Base-by-base conservation (phyloP, 2,113 vertebrate species). In the Tilapia sparmanii region DNA sequence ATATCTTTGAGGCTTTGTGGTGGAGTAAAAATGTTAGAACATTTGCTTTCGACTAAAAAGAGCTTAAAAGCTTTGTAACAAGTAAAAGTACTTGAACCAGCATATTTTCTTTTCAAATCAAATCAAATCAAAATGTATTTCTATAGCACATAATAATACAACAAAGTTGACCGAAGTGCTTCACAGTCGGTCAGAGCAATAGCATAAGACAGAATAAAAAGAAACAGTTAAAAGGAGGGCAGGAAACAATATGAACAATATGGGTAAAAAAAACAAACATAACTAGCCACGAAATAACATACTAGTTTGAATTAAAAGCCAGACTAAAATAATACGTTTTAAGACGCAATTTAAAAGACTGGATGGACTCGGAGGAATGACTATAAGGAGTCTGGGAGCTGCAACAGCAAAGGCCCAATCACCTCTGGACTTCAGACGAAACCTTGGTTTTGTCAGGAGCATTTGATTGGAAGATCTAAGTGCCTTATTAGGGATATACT, bases 391-490 rank as follows among this genome's bases (percentile, higher is more conserved):
- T 16, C 24, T 57, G 24, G 55, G 24, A 59, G 1, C 55, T 29
- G 1, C 2, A 13, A 16, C 55, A 59, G 2, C 24, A 29, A 9
- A 59, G 55, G 13, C 24, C 55, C 24, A 2, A 59, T 29, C 55
- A 16, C 24, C 24, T 59, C 13, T 0, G 4, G 7, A 57, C 55
- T 57, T 57, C 13, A 57, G 55, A 29, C 3, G 1, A 29, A 24
- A 16, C 55, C 55, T 29, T 1, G 13, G 24, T 59, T 59, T 1
- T 9, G 11, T 26, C 54, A 55, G 54, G 22, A 55, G 54, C 22
- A 54, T 54, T 55, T 55, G 22, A 55, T 4, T 55, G 6, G 11
- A 55, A 55, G 53, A 55, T 24, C 53, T 55, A 24, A 55, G 22
- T 55, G 6, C 53, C 22, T 55, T 55, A 24, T 55, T 7, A 55